Evolutionary conservation across 2,113 vertebrate genomes (phyloP).

Genomic region (Oncorhynchus nerka): DNA sequence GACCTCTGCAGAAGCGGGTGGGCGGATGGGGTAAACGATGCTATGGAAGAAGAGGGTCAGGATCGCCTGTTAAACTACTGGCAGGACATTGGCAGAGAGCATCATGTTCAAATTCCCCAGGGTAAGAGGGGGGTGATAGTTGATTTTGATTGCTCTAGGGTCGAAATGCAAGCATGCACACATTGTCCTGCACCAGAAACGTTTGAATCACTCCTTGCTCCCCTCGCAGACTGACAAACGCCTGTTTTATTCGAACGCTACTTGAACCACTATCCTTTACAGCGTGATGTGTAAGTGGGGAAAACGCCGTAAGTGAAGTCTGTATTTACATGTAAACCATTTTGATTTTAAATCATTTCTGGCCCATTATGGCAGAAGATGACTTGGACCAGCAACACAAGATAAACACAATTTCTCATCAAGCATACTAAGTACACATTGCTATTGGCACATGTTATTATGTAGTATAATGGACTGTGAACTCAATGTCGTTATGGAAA

Average conservation of each 20-base stretch:
- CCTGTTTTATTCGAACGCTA: not conserved
- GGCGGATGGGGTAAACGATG: not conserved
- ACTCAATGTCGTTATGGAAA: not conserved
- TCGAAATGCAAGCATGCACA: not conserved
- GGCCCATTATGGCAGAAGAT: too few relatives aligned
- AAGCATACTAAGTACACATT: too few relatives aligned
- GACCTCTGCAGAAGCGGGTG: not conserved
- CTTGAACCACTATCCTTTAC: not conserved
- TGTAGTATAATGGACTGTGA: not conserved
- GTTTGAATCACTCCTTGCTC: too few relatives aligned
- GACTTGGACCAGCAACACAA: too few relatives aligned
- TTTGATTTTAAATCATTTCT: too few relatives aligned
- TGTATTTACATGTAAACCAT: too few relatives aligned
- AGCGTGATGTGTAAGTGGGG: not conserved
- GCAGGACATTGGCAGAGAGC: slow-evolving; percentile 22
- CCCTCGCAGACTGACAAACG: too few relatives aligned
- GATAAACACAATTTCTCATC: too few relatives aligned
- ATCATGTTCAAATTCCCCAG: slow-evolving; percentile 6
- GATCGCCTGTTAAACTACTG: slow-evolving; percentile 7
- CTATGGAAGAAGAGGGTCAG: not conserved
- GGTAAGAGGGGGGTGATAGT: not conserved
- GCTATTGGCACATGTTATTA: not conserved
- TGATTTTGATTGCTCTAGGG: not conserved
- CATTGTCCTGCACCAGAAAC: not conserved
- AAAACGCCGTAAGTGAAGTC: too few relatives aligned